These are phyloP conservation scores for Ooceraea biroi DNA, from an alignment of 1,140 invertebrate genomes.

Conservation along the genomic window DNA sequence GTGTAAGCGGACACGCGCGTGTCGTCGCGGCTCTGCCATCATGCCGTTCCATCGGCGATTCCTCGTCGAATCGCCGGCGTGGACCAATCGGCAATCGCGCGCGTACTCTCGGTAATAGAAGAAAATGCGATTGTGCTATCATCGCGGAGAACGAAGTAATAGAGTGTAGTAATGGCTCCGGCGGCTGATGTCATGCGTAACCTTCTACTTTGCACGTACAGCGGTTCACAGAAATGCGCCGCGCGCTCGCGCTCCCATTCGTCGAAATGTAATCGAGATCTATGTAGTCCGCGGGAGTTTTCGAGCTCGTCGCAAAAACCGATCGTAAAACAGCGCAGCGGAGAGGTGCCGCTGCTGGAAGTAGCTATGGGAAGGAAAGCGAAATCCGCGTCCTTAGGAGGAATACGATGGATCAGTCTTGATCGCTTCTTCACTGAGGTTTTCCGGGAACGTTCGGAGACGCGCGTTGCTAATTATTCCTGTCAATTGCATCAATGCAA, in stretches of 20 bases:
- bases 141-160: conserved; percentile 67
- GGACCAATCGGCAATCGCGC: conserved; percentile 9
- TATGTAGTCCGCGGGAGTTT: conserved; percentile 3
- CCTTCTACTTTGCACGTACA: conserved; percentile 76
- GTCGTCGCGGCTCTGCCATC: not conserved
- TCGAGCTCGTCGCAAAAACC: not conserved
- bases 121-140: conserved; percentile 66
- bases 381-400: not conserved
- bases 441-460: not conserved
- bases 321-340: not conserved
- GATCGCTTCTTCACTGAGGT: not conserved
- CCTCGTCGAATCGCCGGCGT: not conserved
- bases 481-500: not conserved
- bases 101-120: conserved; percentile 46
- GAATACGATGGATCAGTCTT: not conserved
- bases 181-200: conserved; percentile 75
- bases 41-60: not conserved
- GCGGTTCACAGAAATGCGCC: conserved; percentile 60
- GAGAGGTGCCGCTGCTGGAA: not conserved
- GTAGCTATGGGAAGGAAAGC: not conserved
- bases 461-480: too few species aligned
- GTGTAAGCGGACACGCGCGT: not conserved
- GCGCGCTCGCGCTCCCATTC: conserved; percentile 26
- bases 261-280: conserved; percentile 37
- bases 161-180: conserved; percentile 69